These are phyloP conservation scores for Orthosia incerta DNA, from an alignment of 2,888 invertebrate species.

Conservation along the genomic window DNA sequence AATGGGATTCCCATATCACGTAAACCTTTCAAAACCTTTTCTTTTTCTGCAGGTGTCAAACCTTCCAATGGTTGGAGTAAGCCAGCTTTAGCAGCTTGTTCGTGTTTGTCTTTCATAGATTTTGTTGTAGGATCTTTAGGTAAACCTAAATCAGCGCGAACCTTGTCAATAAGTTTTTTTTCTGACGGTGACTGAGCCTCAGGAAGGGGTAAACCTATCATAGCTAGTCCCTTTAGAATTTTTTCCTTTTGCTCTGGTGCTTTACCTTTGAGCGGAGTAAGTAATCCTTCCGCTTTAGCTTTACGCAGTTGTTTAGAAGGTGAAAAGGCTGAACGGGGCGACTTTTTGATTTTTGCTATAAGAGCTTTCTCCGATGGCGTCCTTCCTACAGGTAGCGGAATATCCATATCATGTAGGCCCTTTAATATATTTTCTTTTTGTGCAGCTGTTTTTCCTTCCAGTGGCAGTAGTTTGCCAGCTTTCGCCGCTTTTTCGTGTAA, in stretches of 20 bases:
- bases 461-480: slow-evolving; percentile 32
- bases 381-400: slow-evolving; percentile 48
- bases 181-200: slow-evolving; percentile 68
- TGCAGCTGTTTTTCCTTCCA: slow-evolving; percentile 30
- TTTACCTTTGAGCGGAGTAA: slow-evolving; percentile 60
- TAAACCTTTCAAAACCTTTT: slow-evolving; percentile 15
- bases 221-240: slow-evolving; percentile 59
- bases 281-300: slow-evolving; percentile 48
- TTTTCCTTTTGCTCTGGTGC: slow-evolving; percentile 67
- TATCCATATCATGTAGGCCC: slow-evolving; percentile 8
- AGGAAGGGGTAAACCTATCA: slow-evolving; percentile 61
- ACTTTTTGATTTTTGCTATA: not conserved
- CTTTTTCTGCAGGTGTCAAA: slow-evolving; percentile 30
- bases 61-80: slow-evolving; percentile 36
- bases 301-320: slow-evolving; percentile 56
- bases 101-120: slow-evolving; percentile 56
- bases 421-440: slow-evolving; percentile 38
- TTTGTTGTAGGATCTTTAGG: slow-evolving; percentile 68
- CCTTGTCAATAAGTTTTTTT: slow-evolving; percentile 65
- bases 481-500: slow-evolving; percentile 63
- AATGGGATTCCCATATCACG: slow-evolving; percentile 37
- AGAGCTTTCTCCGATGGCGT: slow-evolving; percentile 31
- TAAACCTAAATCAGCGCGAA: slow-evolving; percentile 66
- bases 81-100: slow-evolving; percentile 63
- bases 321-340: slow-evolving; percentile 34